Conservation (phyloP, 2,888 invertebrate genomes). For the Pheosia gnoma region DNA sequence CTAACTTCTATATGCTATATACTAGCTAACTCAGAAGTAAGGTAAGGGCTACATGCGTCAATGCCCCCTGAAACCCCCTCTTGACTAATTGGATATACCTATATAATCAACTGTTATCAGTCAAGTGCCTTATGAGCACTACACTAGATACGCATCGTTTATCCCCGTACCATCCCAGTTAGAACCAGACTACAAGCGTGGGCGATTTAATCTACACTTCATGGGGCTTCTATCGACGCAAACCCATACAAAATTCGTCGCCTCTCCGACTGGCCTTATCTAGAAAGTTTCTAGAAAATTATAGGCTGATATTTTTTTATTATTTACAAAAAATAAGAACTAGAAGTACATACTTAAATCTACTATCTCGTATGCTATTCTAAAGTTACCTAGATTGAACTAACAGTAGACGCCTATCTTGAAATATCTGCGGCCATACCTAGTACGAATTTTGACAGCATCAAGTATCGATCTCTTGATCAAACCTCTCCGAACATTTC, state of each 20-base stretch:
- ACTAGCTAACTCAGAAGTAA: neutral
- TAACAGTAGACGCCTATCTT: too few species aligned
- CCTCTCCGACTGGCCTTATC: constrained; percentile 19
- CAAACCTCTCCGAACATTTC: too few species aligned
- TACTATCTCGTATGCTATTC: too few species aligned
- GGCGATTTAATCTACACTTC: constrained; percentile 9
- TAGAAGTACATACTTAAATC: too few species aligned
- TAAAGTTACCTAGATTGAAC: too few species aligned
- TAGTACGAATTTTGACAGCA: too few species aligned
- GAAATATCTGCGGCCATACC: too few species aligned
- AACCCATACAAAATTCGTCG: constrained; percentile 19
- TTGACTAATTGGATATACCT: constrained; percentile 31
- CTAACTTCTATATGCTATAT: neutral
- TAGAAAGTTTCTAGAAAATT: constrained; percentile 15
- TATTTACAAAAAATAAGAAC: too few species aligned
- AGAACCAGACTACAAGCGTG: constrained; percentile 14
- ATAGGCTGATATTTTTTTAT: too few species aligned
- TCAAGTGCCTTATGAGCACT: constrained; percentile 15
- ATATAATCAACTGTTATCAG: constrained; percentile 35
- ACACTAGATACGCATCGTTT: constrained; percentile 12
- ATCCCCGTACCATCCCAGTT: constrained; percentile 18
- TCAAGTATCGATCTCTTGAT: too few species aligned
- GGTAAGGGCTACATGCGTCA: constrained; percentile 48
- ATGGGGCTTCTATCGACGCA: neutral
- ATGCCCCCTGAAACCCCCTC: constrained; percentile 42